phyloP scores from a whole-genome alignment of 2,888 invertebrate species.

The Pristionchus entomophagus region DNA sequence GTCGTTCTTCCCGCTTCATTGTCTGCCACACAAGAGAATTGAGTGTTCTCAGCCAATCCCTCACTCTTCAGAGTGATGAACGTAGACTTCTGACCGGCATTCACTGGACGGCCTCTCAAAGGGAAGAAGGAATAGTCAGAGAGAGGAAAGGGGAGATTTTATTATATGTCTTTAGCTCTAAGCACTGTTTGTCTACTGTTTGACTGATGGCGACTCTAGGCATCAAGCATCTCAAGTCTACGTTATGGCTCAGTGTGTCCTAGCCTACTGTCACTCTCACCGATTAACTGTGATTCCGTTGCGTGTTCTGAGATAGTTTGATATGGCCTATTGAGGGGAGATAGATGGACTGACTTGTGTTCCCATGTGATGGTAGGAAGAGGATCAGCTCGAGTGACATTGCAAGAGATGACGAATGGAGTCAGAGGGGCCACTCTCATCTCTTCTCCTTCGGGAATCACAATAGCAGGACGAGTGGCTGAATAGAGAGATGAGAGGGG shows the following conservation, averaged over 20 bases:
- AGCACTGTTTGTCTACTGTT: too few relatives aligned
- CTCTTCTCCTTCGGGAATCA: constrained; percentile 73
- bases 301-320: neutral
- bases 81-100: constrained; percentile 63
- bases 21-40: constrained; percentile 72
- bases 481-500: constrained; percentile 25
- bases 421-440: constrained; percentile 68
- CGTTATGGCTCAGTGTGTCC: too few relatives aligned
- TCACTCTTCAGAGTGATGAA: constrained; percentile 70
- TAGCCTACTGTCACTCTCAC: neutral
- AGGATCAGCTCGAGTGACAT: constrained; percentile 73
- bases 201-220: too few relatives aligned
- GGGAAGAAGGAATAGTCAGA: neutral
- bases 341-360: constrained; percentile 61
- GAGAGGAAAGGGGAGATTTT: neutral
- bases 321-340: neutral
- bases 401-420: constrained; percentile 71
- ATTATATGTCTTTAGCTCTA: too few relatives aligned
- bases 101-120: constrained; percentile 67
- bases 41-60: constrained; percentile 67
- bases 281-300: constrained; percentile 1
- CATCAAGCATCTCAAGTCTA: too few relatives aligned
- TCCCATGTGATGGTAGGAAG: constrained; percentile 68
- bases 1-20: constrained; percentile 74
- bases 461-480: constrained; percentile 70